A percentile compares a stretch with the other conserved stretches of the same genome.
phyloP scores from a whole-genome alignment of 1,140 invertebrate species.

The Eriosoma lanigerum region DNA sequence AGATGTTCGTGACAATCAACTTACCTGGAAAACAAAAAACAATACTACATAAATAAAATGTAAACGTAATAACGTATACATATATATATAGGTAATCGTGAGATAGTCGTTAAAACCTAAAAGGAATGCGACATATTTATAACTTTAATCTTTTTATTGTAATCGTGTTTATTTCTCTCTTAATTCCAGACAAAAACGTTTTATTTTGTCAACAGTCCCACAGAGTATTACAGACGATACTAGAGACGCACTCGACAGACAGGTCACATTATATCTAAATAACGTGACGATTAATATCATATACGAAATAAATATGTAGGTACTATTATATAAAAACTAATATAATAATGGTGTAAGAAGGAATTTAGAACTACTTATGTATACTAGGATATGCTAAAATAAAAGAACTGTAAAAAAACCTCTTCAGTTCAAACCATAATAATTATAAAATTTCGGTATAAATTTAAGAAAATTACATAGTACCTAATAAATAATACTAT shows the following conservation, averaged over 20 bases:
- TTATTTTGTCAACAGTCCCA: slow-evolving; percentile 27
- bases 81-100: background rate
- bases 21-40: slow-evolving; percentile 42
- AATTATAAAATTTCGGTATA: background rate
- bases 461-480: background rate
- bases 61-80: background rate
- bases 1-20: background rate
- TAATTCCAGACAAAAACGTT: slow-evolving; percentile 23
- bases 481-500: background rate
- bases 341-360: too few relatives aligned
- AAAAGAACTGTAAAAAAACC: too few relatives aligned
- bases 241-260: background rate
- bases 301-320: background rate
- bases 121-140: slow-evolving; percentile 40
- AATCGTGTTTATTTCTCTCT: slow-evolving; percentile 30
- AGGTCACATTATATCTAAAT: slow-evolving; percentile 1
- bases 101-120: slow-evolving; percentile 28
- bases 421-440: too few relatives aligned
- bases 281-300: background rate
- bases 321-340: background rate
- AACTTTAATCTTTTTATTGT: slow-evolving; percentile 33
- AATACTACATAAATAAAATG: background rate
- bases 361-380: too few relatives aligned
- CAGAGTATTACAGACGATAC: background rate
- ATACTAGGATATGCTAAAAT: too few relatives aligned